phyloP scores from a whole-genome alignment of 2,888 invertebrate species.

The Acrocera orbiculus region DNA sequence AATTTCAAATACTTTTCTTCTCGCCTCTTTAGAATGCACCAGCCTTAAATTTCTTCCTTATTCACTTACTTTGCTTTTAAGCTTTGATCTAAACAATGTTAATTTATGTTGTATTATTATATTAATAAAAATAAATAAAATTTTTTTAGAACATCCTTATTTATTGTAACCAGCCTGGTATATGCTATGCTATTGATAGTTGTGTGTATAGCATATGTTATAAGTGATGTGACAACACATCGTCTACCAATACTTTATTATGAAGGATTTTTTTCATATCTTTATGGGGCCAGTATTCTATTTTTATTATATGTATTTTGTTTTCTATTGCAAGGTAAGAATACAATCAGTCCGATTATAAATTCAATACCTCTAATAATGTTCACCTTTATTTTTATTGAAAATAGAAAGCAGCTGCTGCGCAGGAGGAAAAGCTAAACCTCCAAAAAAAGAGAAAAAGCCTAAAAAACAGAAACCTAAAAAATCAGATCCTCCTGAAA shows the following conservation, averaged over 20 bases:
- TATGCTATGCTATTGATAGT: constrained; percentile 89
- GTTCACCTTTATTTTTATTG: background rate
- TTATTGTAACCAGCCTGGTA: constrained; percentile 90
- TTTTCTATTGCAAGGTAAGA: constrained; percentile 67
- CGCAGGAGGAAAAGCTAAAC: constrained; percentile 48
- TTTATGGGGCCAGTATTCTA: constrained; percentile 82
- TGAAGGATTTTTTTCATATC: constrained; percentile 88
- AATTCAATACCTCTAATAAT: background rate
- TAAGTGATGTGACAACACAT: constrained; percentile 87
- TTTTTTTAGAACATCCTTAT: constrained; percentile 61
- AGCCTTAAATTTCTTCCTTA: too few species aligned
- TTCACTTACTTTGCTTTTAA: too few species aligned
- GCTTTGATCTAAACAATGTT: too few species aligned
- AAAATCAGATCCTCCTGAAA: constrained; percentile 39
- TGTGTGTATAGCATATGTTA: constrained; percentile 83
- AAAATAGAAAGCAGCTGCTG: constrained; percentile 63
- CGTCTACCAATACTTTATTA: constrained; percentile 82
- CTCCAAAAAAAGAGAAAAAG: constrained; percentile 48
- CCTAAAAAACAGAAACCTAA: constrained; percentile 48
- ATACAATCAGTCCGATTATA: background rate
- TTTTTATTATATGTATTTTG: constrained; percentile 89
- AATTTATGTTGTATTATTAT: too few species aligned
- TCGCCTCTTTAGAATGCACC: too few species aligned
- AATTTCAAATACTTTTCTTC: too few species aligned
- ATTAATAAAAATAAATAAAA: constrained; percentile 2